phyloP scores from a whole-genome alignment of 2,888 invertebrate species.

The Crioceris asparagi region DNA sequence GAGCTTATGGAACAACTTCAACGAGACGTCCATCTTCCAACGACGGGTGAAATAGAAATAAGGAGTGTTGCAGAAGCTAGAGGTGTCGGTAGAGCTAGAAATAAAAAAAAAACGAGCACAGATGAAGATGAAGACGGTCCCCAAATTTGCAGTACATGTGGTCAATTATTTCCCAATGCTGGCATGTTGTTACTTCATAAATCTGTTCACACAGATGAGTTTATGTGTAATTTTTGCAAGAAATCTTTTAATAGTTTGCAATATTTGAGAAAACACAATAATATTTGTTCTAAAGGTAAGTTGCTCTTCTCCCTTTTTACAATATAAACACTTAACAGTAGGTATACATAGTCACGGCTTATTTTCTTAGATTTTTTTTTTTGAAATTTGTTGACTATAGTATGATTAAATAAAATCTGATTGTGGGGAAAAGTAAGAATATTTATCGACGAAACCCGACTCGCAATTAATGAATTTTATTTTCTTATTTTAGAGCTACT shows the following conservation, averaged over 20 bases:
- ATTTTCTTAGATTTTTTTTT: no score
- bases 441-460: no score
- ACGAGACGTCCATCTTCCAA: slow-evolving; percentile 15
- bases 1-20: slow-evolving; percentile 12
- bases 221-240: slow-evolving; percentile 25
- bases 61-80: slow-evolving; percentile 10
- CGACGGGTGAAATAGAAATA: slow-evolving; percentile 15
- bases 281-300: slow-evolving; percentile 23
- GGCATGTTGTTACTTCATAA: slow-evolving; percentile 18
- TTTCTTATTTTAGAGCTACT: no score
- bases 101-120: no score
- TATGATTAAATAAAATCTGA: no score
- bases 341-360: no score
- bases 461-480: no score
- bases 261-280: slow-evolving; percentile 23
- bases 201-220: slow-evolving; percentile 20
- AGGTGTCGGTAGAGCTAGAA: slow-evolving; percentile 5
- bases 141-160: slow-evolving; percentile 16
- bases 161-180: slow-evolving; percentile 16
- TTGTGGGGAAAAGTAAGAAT: no score
- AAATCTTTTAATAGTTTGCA: slow-evolving; percentile 23
- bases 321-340: no score
- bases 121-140: slow-evolving; percentile 1
- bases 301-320: no score
- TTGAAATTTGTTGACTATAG: no score